Evolutionary conservation across 2,797 vertebrate species (phyloP).

Genomic region (Enteromius treurensis): DNA sequence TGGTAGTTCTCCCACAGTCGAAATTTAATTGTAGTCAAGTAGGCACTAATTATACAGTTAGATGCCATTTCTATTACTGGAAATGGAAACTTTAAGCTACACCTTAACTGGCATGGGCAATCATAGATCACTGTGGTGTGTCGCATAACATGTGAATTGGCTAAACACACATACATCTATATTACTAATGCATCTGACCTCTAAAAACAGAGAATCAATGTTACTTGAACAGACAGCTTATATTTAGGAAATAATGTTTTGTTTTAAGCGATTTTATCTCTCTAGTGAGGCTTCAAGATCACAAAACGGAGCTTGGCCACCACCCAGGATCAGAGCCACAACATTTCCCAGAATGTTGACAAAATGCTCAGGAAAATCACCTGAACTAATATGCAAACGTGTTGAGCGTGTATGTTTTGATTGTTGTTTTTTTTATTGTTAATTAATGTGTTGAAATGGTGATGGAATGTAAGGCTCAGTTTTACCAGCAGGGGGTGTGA

Average conservation of each 20-base stretch:
- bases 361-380: neutral
- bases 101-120: neutral
- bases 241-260: neutral
- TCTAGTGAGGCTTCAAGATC: no score
- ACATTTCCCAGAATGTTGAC: neutral
- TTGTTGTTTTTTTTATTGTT: neutral
- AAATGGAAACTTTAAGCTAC: neutral
- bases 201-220: neutral
- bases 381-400: neutral
- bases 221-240: neutral
- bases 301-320: neutral
- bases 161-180: neutral
- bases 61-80: neutral
- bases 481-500: slow-evolving; percentile 3
- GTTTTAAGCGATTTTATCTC: neutral
- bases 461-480: neutral
- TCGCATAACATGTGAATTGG: neutral
- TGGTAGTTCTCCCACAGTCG: neutral
- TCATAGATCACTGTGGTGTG: neutral
- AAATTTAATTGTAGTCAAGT: neutral
- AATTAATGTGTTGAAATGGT: neutral
- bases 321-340: neutral
- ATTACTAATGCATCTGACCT: neutral
- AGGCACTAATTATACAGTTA: neutral
- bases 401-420: neutral